Base-by-base conservation (phyloP, 2,888 invertebrate species). In the Tuberolachnus salignus region DNA sequence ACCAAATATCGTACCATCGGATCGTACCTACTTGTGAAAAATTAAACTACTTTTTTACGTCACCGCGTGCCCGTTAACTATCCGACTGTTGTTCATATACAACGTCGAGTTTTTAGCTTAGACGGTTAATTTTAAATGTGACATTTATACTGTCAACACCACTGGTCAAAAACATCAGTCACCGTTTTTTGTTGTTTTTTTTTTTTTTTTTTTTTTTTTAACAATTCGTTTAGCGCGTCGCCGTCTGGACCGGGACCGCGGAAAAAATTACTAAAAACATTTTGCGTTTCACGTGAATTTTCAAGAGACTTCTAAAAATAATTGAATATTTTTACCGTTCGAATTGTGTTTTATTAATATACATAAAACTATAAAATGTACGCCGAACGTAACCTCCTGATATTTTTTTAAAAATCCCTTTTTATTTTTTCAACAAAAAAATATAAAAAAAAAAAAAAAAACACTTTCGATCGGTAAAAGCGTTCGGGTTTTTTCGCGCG, bases 111-210 rank as follows among this genome's bases (percentile, higher is more conserved):
- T n/a, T n/a, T n/a, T n/a, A n/a, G n/a, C n/a, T n/a, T 42, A 55
- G 21, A 34, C 16, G 14, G 21, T 70, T 70, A 55, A 70, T 70
- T 70, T 70, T 70, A 70, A 70, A 55, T 1, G 44, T 70, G 55
- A 55, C 70, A 16, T 55, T 34, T 16, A 55, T 16, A 55, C 55
- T 70, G 55, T 70, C 42, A 44, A 55, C 44, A 26, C 49, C 23
- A 19, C 9, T 16, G 10, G 19, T 19, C 34, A 34, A 55, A 63
- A 44, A 63, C 21, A 44, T 23, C 42, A 70, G 70, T 70, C 42
- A 44, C 16, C 21, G 21, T 8, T 51, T 51, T 34, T 4, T 34
- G 6, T 23, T 34, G 26, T 49, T 66, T 49, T 49, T 42, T 55
- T 19, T 51, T 51, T 49, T 66, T 49, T 49, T 42, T 55, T 19